A percentile compares a stretch with the other conserved stretches of the same genome.
phyloP scores from a whole-genome alignment of 2,113 vertebrate genomes.

The Argyrosomus japonicus region DNA sequence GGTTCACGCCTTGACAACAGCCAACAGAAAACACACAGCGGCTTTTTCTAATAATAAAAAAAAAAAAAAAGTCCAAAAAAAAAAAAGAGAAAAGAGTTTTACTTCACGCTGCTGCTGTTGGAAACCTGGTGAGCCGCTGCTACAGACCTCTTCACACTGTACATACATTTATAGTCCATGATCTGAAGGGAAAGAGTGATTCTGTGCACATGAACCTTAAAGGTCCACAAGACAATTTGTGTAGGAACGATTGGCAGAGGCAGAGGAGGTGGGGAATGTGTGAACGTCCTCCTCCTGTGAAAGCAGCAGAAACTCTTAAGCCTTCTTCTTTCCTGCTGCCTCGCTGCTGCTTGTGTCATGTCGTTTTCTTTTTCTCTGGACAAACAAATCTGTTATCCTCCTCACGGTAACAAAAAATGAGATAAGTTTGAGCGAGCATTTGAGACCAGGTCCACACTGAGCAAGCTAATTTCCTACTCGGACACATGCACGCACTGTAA shows the following conservation, averaged over 20 bases:
- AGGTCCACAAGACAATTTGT: not conserved
- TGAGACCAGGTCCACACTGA: not conserved
- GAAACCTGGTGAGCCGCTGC: not conserved
- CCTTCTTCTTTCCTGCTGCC: not conserved
- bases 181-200: not conserved
- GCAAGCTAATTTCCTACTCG: too few relatives aligned
- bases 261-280: not conserved
- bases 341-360: not conserved
- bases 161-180: not conserved
- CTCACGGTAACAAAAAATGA: not conserved
- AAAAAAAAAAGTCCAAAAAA: too few relatives aligned
- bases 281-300: not conserved
- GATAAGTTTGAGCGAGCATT: too few relatives aligned
- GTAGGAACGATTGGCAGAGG: too few relatives aligned
- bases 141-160: too few relatives aligned
- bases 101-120: constrained; percentile 24
- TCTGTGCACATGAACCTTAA: not conserved
- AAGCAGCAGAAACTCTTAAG: not conserved
- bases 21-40: constrained; percentile 56
- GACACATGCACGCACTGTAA: too few relatives aligned
- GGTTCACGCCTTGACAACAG: constrained; percentile 55
- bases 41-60: constrained; percentile 33
- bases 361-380: not conserved
- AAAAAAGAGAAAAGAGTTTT: constrained; percentile 44
- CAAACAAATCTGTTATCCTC: not conserved